Base-by-base conservation (phyloP, 2,888 invertebrate species). In the Perdita meconis region DNA sequence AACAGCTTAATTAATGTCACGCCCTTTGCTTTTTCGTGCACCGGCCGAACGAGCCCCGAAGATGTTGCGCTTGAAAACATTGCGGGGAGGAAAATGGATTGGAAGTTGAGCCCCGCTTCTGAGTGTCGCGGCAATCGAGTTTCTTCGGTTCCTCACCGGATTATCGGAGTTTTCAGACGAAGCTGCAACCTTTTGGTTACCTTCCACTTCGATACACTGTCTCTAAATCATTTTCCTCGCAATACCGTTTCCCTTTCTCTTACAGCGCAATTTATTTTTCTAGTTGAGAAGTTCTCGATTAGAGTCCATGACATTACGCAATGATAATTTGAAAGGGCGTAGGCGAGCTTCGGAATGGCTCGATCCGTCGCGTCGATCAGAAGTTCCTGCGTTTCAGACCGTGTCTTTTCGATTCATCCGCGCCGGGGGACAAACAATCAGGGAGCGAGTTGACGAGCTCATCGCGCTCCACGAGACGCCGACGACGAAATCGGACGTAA, bases 371-470 rank as follows among this genome's bases (percentile, higher is more conserved):
- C 19, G 10, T 24, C 42, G 2, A 1, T 13, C 16, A 8, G 26
- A 5, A 12, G 0, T 1, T 42, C 16, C 40, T 2, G 16, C 22
- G 38, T 42, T 56, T 30, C 19, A 2, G 2, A 30, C 42, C 55
- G 60, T 65, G 60, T 68, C 67, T 71, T 79, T 65, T 38, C 63
- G 67, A 82, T 79, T 80, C 75, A 61, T 74, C 44, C 50, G 34
- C 56, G 47, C 55, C 19, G 47, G 30, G 69, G 79, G 60, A 66
- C 60, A 82, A 82, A 83, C 76, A 82, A 83, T 72, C 68, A 63
- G 47, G 59, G 24, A 80, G 69, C 36, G 51, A 34, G 61, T 75
- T 70, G 80, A 82, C 68, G 61, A 76, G 59, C 42, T 81, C 79
- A 53, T 67, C 53, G 57, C 56, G 63, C 42, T 61, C 55, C 60